Evolutionary conservation across 2,888 invertebrate species (phyloP), one percentile per base, ranked within the genome.

Genomic region (Stenodera caucasica): DNA sequence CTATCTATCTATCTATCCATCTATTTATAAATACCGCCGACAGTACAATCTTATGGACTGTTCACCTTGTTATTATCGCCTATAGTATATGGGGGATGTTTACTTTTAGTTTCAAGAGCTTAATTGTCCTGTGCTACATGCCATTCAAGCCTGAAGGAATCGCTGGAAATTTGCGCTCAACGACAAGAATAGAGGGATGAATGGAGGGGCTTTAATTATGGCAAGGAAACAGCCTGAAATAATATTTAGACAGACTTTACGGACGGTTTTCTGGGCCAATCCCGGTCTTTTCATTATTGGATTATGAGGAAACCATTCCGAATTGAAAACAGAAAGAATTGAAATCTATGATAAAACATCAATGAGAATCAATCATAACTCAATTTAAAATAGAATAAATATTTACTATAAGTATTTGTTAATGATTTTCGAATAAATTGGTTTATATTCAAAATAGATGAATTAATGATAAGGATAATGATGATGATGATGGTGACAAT

Each of bases 211-310:
- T 72, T 72, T 72, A 73, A 73, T 73, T 73, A 72, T 64, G 68
- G 70, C 64, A 64, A 67, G 71, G 70, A 71, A 70, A 72, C 70
- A 68, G 74, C 73, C 74, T 74, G 73, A 74, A 73, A 74, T 73
- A 74, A 74, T 72, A 74, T 74, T 74, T 74, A 64, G 70, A 70
- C 72, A 73, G 74, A 68, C 70, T 64, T 60, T 54, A 45, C 62
- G 53, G 58, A 61, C 45, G 45, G 45, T 45, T 45, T 45, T 45
- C 45, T 45, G 45, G 45, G 45, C 45, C 45, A 45, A 45, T 45
- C 45, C 45, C 45, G 21, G 45, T 45, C 45, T 45, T 45, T 45
- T 45, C 45, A 45, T 45, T 45, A 45, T 45, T 45, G 45, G 45
- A 45, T 45, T 45, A 45, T 21, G 12, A 45, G 45, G 45, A 45